Base-by-base conservation (phyloP, 2,888 invertebrate species). In the Melanostoma mellinum region DNA sequence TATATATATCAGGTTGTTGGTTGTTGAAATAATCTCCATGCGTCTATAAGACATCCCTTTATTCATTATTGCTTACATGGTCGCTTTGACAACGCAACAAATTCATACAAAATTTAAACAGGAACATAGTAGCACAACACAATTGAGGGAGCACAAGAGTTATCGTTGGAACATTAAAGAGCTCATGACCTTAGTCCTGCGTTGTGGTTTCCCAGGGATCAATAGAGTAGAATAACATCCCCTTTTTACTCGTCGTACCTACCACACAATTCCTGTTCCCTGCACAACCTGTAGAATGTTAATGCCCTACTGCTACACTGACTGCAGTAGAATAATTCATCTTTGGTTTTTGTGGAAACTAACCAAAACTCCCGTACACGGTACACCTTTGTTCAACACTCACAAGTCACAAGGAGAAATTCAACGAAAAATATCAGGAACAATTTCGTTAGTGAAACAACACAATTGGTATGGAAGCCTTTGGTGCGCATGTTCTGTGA, bases 281-380 rank as follows among this genome's bases (percentile, higher is more conserved):
- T 63, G 72, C 72, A 72, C 81, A 82, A 82, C 81, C 81, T 82
- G 81, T 82, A 82, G 81, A 82, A 77, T 82, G 81, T 77, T 73
- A 77, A 82, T 82, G 81, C 56, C 81, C 77, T 82, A 82, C 67
- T 82, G 72, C 81, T 82, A 82, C 81, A 77, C 50, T 58, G 73
- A 82, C 77, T 82, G 81, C 81, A 82, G 81, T 82, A 44, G 68
- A 73, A 82, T 82, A 82, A 82, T 61, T 82, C 77, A 82, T 82
- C 53, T 67, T 32, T n/a, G 56, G 67, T 6, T 52, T 56, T 52
- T 55, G 68, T 58, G 81, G 46, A 61, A 50, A 9, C 35, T 61
- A 36, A 38, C 40, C 32, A 55, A 55, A 67, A 33, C 38, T 20
- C 6, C 1, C 35, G 50, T 20, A 20, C 6, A 33, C 1, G 30